Conservation (phyloP, 2,888 invertebrate genomes). For the Himalopsyche tibetana region DNA sequence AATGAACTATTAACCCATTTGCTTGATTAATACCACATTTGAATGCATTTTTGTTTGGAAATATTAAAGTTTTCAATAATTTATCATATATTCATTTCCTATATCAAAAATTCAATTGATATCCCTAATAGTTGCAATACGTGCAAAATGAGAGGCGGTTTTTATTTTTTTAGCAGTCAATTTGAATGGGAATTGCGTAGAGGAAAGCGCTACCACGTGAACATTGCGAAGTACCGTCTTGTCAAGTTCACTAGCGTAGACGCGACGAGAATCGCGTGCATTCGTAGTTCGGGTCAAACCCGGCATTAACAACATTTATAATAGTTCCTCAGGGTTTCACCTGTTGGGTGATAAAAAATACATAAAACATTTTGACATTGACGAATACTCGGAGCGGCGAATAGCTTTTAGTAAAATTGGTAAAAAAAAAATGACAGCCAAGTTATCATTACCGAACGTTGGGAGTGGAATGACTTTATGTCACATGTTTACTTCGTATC, state of each 20-base stretch:
- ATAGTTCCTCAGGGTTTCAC: background rate
- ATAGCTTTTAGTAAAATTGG: background rate
- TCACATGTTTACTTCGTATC: constrained; percentile 36
- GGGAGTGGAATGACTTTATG: background rate
- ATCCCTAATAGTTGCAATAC: too few species aligned
- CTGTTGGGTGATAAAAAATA: background rate
- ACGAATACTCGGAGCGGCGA: background rate
- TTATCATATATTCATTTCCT: too few species aligned
- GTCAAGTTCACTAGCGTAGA: background rate
- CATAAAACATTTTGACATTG: background rate
- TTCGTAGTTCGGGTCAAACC: constrained; percentile 11
- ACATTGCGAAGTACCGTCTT: background rate
- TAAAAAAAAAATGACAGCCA: background rate
- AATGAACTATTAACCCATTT: too few species aligned
- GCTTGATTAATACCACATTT: too few species aligned
- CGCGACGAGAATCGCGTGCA: constrained; percentile 1
- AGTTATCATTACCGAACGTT: background rate
- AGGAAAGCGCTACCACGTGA: background rate
- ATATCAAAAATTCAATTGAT: too few species aligned
- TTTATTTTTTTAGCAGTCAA: too few species aligned
- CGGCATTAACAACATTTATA: background rate
- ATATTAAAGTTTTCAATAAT: too few species aligned
- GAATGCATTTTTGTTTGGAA: too few species aligned
- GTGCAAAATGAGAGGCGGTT: too few species aligned
- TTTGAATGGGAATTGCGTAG: too few species aligned